Conservation (phyloP, 2,113 vertebrate species). For the Anoplopoma fimbria region DNA sequence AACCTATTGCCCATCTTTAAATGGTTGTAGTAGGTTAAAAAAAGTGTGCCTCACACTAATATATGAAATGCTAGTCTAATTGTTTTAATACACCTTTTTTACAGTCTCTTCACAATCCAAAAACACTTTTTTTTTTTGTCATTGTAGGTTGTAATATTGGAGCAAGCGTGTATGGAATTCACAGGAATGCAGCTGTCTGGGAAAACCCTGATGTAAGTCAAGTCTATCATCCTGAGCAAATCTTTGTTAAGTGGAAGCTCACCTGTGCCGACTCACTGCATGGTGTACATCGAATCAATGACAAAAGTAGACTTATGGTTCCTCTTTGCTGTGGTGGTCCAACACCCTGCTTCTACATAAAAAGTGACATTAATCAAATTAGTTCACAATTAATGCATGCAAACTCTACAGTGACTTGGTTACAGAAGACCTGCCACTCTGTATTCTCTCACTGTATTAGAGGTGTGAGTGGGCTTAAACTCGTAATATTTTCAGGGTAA, state of each 20-base stretch:
- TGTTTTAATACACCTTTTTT: neutral
- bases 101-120: neutral
- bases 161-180: conserved; percentile 82
- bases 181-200: conserved; percentile 86
- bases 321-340: neutral
- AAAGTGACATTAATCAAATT: neutral
- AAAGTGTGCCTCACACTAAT: neutral
- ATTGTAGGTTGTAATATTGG: conserved; percentile 74
- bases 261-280: neutral
- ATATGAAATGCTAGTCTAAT: neutral
- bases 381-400: neutral
- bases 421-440: neutral
- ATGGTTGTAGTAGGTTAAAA: neutral
- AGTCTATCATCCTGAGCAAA: neutral
- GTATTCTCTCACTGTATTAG: neutral
- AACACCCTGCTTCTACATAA: neutral
- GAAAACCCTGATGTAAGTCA: conserved; percentile 83
- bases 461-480: no score
- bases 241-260: neutral
- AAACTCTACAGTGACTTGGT: neutral
- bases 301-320: neutral
- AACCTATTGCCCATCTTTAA: neutral
- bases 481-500: accelerated
- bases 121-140: neutral
- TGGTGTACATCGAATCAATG: neutral